These are phyloP conservation scores for Trichogramma dendrolimi DNA, from an alignment of 2,888 invertebrate species.

Conservation along the genomic window DNA sequence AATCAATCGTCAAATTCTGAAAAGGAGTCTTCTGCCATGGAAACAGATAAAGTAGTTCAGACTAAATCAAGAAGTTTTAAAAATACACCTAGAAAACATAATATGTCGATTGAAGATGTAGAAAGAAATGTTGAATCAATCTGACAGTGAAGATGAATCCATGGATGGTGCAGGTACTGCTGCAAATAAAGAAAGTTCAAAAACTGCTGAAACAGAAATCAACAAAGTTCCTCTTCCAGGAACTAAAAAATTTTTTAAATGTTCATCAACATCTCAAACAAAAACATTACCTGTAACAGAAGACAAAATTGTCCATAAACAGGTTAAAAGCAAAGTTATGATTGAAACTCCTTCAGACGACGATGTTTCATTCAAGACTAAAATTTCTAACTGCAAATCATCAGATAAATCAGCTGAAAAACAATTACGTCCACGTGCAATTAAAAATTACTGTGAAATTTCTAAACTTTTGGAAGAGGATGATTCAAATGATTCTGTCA, in stretches of 20 bases:
- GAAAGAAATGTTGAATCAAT: conserved; percentile 15
- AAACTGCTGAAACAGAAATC: neutral
- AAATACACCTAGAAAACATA: conserved; percentile 3
- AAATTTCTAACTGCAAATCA: neutral
- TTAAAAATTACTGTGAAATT: conserved; percentile 26
- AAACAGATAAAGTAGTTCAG: neutral
- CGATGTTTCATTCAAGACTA: conserved; percentile 13
- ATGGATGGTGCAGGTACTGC: neutral
- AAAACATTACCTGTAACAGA: neutral
- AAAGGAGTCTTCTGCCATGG: neutral
- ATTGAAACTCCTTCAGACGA: neutral
- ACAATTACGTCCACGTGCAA: conserved; percentile 19
- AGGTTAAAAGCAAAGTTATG: neutral
- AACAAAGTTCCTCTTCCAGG: neutral
- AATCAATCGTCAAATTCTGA: neutral
- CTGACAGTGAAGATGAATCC: conserved; percentile 1
- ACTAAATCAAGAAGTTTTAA: neutral
- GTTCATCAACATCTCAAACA: neutral
- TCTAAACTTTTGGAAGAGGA: conserved; percentile 16
- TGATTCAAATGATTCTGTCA: neutral
- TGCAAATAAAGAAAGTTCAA: neutral
- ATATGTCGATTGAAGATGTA: conserved; percentile 18
- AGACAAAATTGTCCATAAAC: neutral
- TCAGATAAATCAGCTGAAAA: neutral
- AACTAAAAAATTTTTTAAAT: conserved; percentile 22